phyloP scores from a whole-genome alignment of 2,888 invertebrate species.

The Penaeus monodon region DNA sequence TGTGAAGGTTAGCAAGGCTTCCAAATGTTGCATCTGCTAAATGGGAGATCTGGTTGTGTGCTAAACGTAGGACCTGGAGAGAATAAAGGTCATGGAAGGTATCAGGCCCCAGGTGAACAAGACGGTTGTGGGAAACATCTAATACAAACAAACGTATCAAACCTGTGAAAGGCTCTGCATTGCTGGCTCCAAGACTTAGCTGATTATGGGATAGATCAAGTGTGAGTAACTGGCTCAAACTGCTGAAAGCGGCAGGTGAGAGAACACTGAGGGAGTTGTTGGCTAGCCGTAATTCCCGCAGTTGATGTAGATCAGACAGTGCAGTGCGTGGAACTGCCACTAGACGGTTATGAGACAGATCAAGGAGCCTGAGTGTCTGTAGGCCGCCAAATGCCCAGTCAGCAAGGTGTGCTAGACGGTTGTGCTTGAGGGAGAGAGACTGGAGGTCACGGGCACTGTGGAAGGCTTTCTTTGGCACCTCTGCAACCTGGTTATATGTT shows the following conservation, averaged over 20 bases:
- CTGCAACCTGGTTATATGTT: constrained; percentile 60
- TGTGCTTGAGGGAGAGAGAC: constrained; percentile 88
- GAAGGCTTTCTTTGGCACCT: constrained; percentile 56
- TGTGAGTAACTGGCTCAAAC: constrained; percentile 83
- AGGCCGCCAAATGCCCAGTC: constrained; percentile 82
- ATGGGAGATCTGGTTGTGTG: constrained; percentile 85
- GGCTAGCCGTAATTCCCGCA: constrained; percentile 90
- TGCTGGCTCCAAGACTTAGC: constrained; percentile 74
- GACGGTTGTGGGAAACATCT: constrained; percentile 86
- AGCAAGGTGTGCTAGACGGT: constrained; percentile 85
- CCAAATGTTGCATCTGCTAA: constrained; percentile 90
- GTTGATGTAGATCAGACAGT: constrained; percentile 73
- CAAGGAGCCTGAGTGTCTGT: constrained; percentile 83
- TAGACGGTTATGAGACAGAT: constrained; percentile 88
- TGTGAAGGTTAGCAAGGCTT: constrained; percentile 92
- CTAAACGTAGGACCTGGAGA: constrained; percentile 85
- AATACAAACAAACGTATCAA: constrained; percentile 88
- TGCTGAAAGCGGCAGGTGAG: constrained; percentile 86
- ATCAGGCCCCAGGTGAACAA: constrained; percentile 85
- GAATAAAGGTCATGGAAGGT: constrained; percentile 89
- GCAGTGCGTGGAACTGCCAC: constrained; percentile 84
- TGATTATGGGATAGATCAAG: constrained; percentile 88
- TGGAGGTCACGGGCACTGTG: constrained; percentile 78
- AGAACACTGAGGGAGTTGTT: constrained; percentile 91
- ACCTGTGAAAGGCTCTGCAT: constrained; percentile 84